Percentiles rank a stretch among this genome's conserved stretches.
Conservation (phyloP, 2,797 vertebrate species). For the Aldrovandia affinis region DNA sequence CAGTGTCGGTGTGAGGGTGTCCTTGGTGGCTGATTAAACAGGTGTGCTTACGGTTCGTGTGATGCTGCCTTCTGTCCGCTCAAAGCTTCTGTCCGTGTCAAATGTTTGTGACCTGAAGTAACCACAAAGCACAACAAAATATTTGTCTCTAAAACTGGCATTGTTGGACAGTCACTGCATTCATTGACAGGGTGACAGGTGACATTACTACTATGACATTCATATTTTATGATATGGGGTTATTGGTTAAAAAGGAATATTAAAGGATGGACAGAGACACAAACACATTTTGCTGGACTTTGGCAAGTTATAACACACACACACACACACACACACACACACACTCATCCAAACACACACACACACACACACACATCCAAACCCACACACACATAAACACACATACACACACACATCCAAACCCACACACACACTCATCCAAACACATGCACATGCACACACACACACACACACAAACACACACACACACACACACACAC, state of each 20-base stretch:
- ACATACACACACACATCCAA: conserved; percentile 15
- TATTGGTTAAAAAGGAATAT: no score
- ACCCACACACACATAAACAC: background rate
- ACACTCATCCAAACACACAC: conserved; percentile 21
- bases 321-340: background rate
- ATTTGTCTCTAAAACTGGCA: background rate
- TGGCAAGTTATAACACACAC: no score
- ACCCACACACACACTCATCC: no score
- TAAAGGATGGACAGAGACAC: background rate
- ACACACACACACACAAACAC: background rate
- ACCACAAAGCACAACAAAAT: background rate
- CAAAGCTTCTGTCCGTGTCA: conserved; percentile 55
- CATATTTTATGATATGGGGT: no score
- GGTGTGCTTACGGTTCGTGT: conserved; percentile 68
- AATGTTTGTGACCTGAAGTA: conserved; percentile 75
- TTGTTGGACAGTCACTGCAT: background rate
- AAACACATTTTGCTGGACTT: background rate
- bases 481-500: conserved; percentile 16
- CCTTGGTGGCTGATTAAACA: background rate
- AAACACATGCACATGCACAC: no score
- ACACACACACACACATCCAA: conserved; percentile 47
- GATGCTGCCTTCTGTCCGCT: conserved; percentile 58
- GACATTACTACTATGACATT: background rate
- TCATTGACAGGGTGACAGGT: background rate
- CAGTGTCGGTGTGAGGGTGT: background rate